Base-by-base conservation (phyloP, 2,888 invertebrate genomes). In the Dicranocentrus wangi region DNA sequence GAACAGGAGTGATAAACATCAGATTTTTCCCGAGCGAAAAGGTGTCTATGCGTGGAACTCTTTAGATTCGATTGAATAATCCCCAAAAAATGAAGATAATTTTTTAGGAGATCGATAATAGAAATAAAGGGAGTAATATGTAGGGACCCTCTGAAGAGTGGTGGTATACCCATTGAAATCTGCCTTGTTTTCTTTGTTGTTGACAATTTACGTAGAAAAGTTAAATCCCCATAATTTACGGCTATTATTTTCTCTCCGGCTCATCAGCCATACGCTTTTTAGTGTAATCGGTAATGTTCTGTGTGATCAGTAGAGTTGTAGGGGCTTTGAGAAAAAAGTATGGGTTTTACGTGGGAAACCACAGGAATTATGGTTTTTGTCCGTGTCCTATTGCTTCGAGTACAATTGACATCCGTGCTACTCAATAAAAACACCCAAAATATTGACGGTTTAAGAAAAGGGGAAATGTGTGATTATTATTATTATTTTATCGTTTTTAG, bases 361-460 rank as follows among this genome's bases (percentile, higher is more conserved):
- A 19, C 51, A 51, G 51, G 51, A 51, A 51, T 51, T 51, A 51
- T 51, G n/a, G 32, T 51, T 47, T 43, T 43, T 43, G 43, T 8
- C 43, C 43, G 13, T 43, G 2, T 19, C 19, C 19, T 19, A 43
- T 43, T 51, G 17, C n/a, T 51, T 17, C 51, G 32, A 32, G 19
- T 1, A 51, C 51, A 51, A 51, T 51, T 19, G 51, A 51, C 19
- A 51, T n/a, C 51, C 51, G 19, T n/a, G 51, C 13, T 17, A 19
- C 7, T 51, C 51, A 51, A 51, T 51, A 51, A 17, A 51, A 51
- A 51, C 51, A 51, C 51, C 51, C 51, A 51, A 51, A 51, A 32
- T 32, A 32, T 32, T 32, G 32, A 7, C 32, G 32, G 32, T 32
- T n/a, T n/a, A n/a, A n/a, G n/a, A n/a, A 32, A 32, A 32, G 32